Base-by-base conservation (phyloP, 2,888 invertebrate species). In the Augiades crinisus region DNA sequence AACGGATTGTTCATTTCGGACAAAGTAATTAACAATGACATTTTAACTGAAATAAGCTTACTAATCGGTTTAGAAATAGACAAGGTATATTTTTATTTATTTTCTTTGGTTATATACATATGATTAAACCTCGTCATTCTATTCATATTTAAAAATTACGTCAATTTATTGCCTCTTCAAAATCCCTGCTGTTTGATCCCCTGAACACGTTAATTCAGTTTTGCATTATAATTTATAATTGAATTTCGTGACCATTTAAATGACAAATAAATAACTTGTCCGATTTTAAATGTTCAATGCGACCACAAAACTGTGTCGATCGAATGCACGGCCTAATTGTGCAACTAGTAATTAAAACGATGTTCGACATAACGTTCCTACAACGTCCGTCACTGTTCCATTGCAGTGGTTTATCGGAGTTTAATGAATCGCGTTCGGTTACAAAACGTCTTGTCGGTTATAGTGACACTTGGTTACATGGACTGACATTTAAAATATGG, bases 311-410 rank as follows among this genome's bases (percentile, higher is more conserved):
- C 43, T 31, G 45, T 7, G n/a, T 6, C 45, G 40, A 8, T 7
- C 33, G 21, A 19, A 34, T 34, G 19, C 31, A 33, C 45, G 33
- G 7, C 45, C 34, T 34, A 45, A 34, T 45, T 45, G 45, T 31
- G 45, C 45, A 45, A 45, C 45, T 34, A 22, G 45, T 34, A 45
- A 45, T 45, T 45, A 45, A 44, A 45, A 34, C 45, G 45, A 22
- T 34, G 45, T 34, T 45, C 21, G 34, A 33, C 22, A 34, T 33
- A 22, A 16, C 34, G 22, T 13, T 34, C 16, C n/a, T 24, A 45
- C 45, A 34, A 16, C 34, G 45, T 45, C 34, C 10, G 21, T 45
- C 45, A 45, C 45, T 45, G 22, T 45, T 33, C 21, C 22, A 24
- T 22, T 45, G 10, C 17, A 19, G 31, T 30, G 21, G 45, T 45